These are phyloP conservation scores for Parthenolecanium corni DNA, from an alignment of 2,888 invertebrate genomes.

Conservation along the genomic window DNA sequence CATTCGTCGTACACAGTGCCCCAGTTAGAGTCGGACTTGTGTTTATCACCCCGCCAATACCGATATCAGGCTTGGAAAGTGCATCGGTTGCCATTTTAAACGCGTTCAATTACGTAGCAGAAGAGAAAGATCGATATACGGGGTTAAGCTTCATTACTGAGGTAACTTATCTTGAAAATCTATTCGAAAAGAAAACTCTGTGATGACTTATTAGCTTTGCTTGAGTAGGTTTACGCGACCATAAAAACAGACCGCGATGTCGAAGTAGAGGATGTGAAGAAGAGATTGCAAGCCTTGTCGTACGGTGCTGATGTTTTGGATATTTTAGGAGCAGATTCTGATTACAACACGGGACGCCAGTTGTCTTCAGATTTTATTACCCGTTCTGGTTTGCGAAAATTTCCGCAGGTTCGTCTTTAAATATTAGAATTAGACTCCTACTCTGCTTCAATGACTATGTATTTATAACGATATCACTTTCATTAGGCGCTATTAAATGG, in stretches of 20 bases:
- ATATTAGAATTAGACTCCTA: conserved; percentile 1
- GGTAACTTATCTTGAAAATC: conserved; percentile 39
- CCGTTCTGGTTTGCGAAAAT: conserved; percentile 57
- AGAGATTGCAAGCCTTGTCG: conserved; percentile 52
- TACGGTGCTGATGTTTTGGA: conserved; percentile 54
- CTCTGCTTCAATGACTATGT: background rate
- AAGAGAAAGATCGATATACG: conserved; percentile 58
- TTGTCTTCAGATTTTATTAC: conserved; percentile 66
- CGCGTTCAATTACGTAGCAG: conserved; percentile 79
- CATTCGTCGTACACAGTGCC: conserved; percentile 79
- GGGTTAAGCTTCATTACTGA: conserved; percentile 78
- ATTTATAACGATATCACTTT: background rate
- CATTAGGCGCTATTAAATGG: conserved; percentile 82
- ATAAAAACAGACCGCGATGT: conserved; percentile 43
- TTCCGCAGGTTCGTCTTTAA: conserved; percentile 48
- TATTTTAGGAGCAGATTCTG: conserved; percentile 75
- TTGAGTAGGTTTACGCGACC: conserved; percentile 45
- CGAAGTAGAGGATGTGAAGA: conserved; percentile 55
- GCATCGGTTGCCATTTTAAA: conserved; percentile 72
- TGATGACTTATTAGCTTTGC: background rate
- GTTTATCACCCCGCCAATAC: conserved; percentile 51
- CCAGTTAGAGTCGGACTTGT: conserved; percentile 83
- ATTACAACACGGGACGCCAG: conserved; percentile 79
- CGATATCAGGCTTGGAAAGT: conserved; percentile 50
- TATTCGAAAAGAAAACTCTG: background rate